Conservation (phyloP, 2,113 vertebrate genomes). For the Leucoraja erinaceus region DNA sequence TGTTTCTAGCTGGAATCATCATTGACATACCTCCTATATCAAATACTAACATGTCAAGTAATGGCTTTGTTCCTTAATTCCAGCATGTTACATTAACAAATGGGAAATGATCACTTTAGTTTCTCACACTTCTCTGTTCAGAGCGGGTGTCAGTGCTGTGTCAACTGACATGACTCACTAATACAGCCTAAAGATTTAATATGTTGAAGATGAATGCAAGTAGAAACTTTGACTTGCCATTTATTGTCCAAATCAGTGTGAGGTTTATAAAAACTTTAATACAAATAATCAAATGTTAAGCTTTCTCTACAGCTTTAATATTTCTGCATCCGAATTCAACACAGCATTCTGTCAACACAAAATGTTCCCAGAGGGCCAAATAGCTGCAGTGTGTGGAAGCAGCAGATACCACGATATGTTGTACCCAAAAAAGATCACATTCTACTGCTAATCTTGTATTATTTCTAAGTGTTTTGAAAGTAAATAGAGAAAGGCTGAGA, state of each 20-base stretch:
- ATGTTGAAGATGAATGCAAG: slow-evolving; percentile 44
- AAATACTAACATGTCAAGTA: slow-evolving; percentile 4
- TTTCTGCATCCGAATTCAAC: slow-evolving; percentile 71
- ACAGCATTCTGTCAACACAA: slow-evolving; percentile 71
- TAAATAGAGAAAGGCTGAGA: slow-evolving; percentile 83
- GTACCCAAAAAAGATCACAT: slow-evolving; percentile 78
- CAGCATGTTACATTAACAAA: neutral
- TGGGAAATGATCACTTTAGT: slow-evolving; percentile 41
- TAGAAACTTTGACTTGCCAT: slow-evolving; percentile 64
- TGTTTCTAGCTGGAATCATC: neutral
- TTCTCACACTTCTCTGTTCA: slow-evolving; percentile 62
- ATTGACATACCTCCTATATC: neutral
- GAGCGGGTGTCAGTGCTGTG: slow-evolving; percentile 74
- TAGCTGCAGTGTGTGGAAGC: slow-evolving; percentile 70
- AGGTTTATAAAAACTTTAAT: slow-evolving; percentile 74
- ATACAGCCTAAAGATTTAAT: slow-evolving; percentile 66
- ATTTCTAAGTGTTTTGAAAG: slow-evolving; percentile 83
- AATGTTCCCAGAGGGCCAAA: slow-evolving; percentile 77
- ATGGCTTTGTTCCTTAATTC: slow-evolving; percentile 16
- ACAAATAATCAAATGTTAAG: slow-evolving; percentile 68
- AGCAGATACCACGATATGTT: slow-evolving; percentile 77
- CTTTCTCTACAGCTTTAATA: slow-evolving; percentile 68
- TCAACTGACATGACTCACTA: slow-evolving; percentile 70
- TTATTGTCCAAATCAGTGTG: slow-evolving; percentile 73
- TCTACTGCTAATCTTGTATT: slow-evolving; percentile 87